Base-by-base conservation (phyloP, 2,113 vertebrate species). In the Calyptommatus sinebrachiatus region DNA sequence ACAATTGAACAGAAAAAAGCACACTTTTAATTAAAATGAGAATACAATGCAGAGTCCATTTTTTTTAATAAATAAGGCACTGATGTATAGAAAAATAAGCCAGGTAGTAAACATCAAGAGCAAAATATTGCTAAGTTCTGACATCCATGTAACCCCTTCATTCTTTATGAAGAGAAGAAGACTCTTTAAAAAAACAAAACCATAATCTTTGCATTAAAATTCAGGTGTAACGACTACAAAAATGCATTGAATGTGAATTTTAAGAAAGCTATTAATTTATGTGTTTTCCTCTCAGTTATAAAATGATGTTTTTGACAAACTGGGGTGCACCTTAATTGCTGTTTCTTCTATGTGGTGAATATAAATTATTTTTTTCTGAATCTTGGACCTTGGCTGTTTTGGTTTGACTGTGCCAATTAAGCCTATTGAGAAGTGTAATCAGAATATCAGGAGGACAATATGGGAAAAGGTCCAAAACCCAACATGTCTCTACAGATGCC, bases 41-140 rank as follows among this genome's bases (percentile, higher is more conserved):
- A 8, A 3, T 63, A n/a, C 22, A 28, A 1, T 46, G 83, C 70
- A 80, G 66, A 57, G 53, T 57, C 14, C 53, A 57, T 70, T 29
- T 76, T 68, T 57, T 88, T 68, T 84, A 81, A 69, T 76, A 60
- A 86, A 41, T 41, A 60, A 92, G 90, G 85, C 91, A 90, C 86
- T 83, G 6, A 0, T 46, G 72, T 72, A 70, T 50, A 85, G 75
- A 1, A 73, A 71, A 80, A 46, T 10, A 45, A 26, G 2, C 0
- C 0, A 26, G 14, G 21, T 85, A 83, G 69, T 53, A 1, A 65
- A 84, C 87, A 88, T 45, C 86, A 88, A 88, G 87, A 87, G 76
- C 89, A 5, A 88, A 86, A 84, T 65, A 61, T 18, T 26, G 22
- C 77, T 67, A 63, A 63, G 69, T 75, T 77, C 45, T 75, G 50